Base-by-base conservation (phyloP, 2,113 vertebrate species). In the Vombatus ursinus region DNA sequence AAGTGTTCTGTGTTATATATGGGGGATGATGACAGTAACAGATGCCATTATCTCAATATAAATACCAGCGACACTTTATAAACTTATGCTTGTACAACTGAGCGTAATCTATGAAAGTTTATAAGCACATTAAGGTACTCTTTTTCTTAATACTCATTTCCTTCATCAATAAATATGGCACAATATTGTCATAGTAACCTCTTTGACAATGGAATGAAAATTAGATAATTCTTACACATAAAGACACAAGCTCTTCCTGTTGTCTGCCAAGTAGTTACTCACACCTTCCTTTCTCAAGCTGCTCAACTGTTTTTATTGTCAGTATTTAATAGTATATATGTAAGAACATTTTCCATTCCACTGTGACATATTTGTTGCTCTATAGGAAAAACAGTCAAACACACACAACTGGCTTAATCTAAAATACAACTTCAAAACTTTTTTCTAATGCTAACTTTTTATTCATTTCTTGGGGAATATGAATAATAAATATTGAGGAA, bases 51-150 rank as follows among this genome's bases (percentile, higher is more conserved):
- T 50, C 95, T 96, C 95, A 93, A 93, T 94, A 94, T 95, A 96
- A 96, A 95, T 96, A 97, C 37, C 0, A 61, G 95, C 93, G 61
- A 97, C 52, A 93, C 61, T 53, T 94, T 94, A 26, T 50, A 16
- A 93, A 91, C 37, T 97, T 97, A 97, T 96, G 98, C 98, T 84
- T 97, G 95, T 52, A 92, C 94, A 37, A 9, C 94, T 91, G 68
- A 44, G 19, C 5, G 61, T 77, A 92, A 91, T 95, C 93, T 91
- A 95, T 0, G 16, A 4, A 1, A 92, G 44, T 48, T 0, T 97
- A 97, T 94, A 95, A 97, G 44, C 68, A 44, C 97, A 50, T 77
- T 12, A 92, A 89, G 24, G 44, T 90, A 14, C 94, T 90, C 50
- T 53, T 92, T 95, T 0, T 0, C 53, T 0, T 0, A 12, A 89